Base-by-base conservation (phyloP, 2,797 vertebrate species). In the Selene dorsalis region DNA sequence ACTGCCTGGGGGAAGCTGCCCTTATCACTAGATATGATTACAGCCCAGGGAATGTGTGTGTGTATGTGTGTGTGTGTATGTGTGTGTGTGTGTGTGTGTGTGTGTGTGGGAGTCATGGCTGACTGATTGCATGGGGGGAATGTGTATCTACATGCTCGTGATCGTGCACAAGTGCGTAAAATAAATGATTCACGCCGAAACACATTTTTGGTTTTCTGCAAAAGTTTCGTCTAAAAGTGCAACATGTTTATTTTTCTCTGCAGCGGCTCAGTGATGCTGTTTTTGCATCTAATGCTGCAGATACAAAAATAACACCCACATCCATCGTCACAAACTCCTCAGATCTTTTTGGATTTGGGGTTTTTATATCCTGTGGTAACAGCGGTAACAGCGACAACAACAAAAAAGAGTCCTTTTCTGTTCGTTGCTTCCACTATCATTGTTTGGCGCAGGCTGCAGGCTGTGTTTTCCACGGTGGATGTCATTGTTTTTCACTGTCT, bases 21-120 rank as follows among this genome's bases (percentile, higher is more conserved):
- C 89, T 92, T 91, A 93, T 93, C 92, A 86, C 87, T 80, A 88
- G 87, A 89, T 90, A 91, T 87, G 91, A 90, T 93, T 92, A 89
- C 84, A 87, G 69, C 77, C 18, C 3, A 69, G 84, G 83, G 84
- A 89, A 77, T 86, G 84, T 76, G 53, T 84, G 68, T 72, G 50
- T 85, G 64, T 78, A 71, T 69, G 73, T 66, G 70, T 74, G 65
- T 74, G 60, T 55, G 78, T 75, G 76, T 62, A 62, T 73, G 65
- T 61, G 56, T 75, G 59, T 74, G 87, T 57, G 78, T 73, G 77
- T n/a, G n/a, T n/a, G n/a, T n/a, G n/a, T n/a, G n/a, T n/a, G 79
- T 60, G 79, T 60, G 69, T 85, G 87, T 89, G 87, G 89, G 90
- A 90, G 90, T 90, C 77, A 80, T 73, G 76, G 75, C 79, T 80